Conservation (phyloP, 2,797 vertebrate genomes). For the Pangasius krempfi region DNA sequence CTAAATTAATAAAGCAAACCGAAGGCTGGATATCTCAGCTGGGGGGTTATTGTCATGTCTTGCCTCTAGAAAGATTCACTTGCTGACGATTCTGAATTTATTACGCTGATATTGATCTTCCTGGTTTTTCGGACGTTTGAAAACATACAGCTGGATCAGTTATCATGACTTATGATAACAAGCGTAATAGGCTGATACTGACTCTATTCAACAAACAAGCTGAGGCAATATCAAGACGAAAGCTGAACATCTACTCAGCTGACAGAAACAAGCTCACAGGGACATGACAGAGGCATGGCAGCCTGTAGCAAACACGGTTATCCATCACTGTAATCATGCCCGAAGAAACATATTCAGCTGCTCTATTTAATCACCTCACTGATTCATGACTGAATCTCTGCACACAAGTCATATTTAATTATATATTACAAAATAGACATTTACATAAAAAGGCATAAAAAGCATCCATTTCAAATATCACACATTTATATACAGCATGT, state of each 20-base stretch:
- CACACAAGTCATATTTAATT: background rate
- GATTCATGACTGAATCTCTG: background rate
- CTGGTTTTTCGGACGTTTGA: conserved; percentile 63
- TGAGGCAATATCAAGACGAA: conserved; percentile 15
- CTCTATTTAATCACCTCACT: background rate
- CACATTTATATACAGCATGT: background rate
- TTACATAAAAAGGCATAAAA: background rate
- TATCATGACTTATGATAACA: conserved; percentile 59
- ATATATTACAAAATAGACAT: background rate
- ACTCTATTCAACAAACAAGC: conserved; percentile 16
- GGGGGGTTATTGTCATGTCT: conserved; percentile 55
- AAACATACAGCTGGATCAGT: conserved; percentile 61
- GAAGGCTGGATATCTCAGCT: conserved; percentile 50
- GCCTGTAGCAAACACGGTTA: background rate
- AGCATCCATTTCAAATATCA: background rate
- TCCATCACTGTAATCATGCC: too few species aligned
- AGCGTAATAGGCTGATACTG: conserved; percentile 42
- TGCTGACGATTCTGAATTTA: conserved; percentile 64
- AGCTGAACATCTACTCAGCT: background rate
- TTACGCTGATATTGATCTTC: conserved; percentile 70
- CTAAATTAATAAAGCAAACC: conserved; percentile 55
- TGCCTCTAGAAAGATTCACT: conserved; percentile 55
- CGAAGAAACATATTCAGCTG: background rate
- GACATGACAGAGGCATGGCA: background rate
- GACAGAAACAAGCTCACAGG: conserved; percentile 21